phyloP scores from a whole-genome alignment of 2,797 vertebrate species.

The Gobionotothen gibberifrons region DNA sequence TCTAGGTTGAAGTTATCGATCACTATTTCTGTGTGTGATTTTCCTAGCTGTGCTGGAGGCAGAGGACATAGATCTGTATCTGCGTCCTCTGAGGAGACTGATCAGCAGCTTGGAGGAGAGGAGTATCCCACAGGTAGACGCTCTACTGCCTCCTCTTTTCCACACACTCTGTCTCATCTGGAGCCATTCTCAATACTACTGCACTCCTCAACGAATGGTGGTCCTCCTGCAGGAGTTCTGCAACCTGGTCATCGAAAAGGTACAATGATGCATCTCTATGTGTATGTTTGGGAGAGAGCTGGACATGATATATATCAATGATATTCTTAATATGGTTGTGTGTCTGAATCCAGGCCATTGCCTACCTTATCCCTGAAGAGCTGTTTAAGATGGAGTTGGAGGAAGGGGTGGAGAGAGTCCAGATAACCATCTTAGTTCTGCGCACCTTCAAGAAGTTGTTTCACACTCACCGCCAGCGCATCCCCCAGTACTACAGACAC shows the following conservation, averaged over 20 bases:
- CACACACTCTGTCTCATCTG: slow-evolving; percentile 92
- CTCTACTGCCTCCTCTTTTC: slow-evolving; percentile 86
- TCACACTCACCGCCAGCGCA: slow-evolving; percentile 65
- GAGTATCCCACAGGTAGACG: slow-evolving; percentile 81
- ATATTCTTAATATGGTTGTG: background rate
- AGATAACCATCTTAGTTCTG: slow-evolving; percentile 76
- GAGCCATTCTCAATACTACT: slow-evolving; percentile 87
- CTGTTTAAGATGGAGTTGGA: slow-evolving; percentile 88
- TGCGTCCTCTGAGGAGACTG: slow-evolving; percentile 80
- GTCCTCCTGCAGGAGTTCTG: slow-evolving; percentile 89
- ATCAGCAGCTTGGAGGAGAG: slow-evolving; percentile 83
- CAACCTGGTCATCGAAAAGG: slow-evolving; percentile 91
- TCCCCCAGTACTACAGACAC: slow-evolving; percentile 62
- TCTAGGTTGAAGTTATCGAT: slow-evolving; percentile 9
- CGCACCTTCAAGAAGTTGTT: slow-evolving; percentile 81
- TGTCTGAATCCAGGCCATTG: slow-evolving; percentile 76
- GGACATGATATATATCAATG: background rate
- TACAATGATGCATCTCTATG: slow-evolving; percentile 50
- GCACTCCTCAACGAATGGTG: slow-evolving; percentile 84
- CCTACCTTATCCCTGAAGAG: slow-evolving; percentile 85
- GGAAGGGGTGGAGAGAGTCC: slow-evolving; percentile 82
- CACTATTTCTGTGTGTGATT: slow-evolving; percentile 19
- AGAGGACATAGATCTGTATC: slow-evolving; percentile 81
- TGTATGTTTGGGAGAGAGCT: background rate
- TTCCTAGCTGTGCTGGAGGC: slow-evolving; percentile 81